Conservation (phyloP, 1,140 invertebrate species). For the Drosophila equinoxialis region DNA sequence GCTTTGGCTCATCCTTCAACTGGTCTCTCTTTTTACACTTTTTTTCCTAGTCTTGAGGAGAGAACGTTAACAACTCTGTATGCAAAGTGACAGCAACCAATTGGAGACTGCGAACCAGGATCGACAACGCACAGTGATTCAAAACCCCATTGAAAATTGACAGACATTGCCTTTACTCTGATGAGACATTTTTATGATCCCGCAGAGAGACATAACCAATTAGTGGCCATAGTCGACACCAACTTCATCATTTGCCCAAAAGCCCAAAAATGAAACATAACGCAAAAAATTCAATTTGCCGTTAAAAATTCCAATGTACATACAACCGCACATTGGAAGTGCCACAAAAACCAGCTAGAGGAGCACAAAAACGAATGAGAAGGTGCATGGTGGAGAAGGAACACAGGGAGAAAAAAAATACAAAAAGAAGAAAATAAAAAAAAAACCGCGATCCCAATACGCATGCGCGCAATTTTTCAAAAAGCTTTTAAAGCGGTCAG, state of each 20-base stretch:
- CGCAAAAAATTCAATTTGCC: slow-evolving; percentile 49
- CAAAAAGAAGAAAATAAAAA: slow-evolving; percentile 15
- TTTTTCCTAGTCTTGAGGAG: neutral
- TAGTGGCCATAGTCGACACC: slow-evolving; percentile 35
- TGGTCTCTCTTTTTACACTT: neutral
- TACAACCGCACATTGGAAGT: slow-evolving; percentile 6
- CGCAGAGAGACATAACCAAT: slow-evolving; percentile 43
- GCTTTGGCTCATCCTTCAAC: neutral
- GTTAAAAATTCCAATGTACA: slow-evolving; percentile 33
- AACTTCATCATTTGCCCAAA: slow-evolving; percentile 34
- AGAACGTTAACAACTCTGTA: slow-evolving; percentile 55
- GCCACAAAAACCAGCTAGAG: slow-evolving; percentile 6
- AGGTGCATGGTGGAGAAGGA: slow-evolving; percentile 36
- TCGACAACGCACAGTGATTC: slow-evolving; percentile 47
- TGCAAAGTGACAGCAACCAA: slow-evolving; percentile 62
- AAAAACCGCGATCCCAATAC: slow-evolving; percentile 55
- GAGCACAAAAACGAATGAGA: slow-evolving; percentile 16
- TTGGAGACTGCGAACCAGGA: slow-evolving; percentile 32
- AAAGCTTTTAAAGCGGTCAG: slow-evolving; percentile 71
- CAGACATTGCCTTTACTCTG: slow-evolving; percentile 22
- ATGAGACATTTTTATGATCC: slow-evolving; percentile 49
- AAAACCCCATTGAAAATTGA: slow-evolving; percentile 26
- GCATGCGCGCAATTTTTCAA: slow-evolving; percentile 79
- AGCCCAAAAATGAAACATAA: neutral
- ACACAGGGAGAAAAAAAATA: slow-evolving; percentile 15